Evolutionary conservation across 2,888 invertebrate genomes (phyloP).

Genomic region (Cantharis nigra): DNA sequence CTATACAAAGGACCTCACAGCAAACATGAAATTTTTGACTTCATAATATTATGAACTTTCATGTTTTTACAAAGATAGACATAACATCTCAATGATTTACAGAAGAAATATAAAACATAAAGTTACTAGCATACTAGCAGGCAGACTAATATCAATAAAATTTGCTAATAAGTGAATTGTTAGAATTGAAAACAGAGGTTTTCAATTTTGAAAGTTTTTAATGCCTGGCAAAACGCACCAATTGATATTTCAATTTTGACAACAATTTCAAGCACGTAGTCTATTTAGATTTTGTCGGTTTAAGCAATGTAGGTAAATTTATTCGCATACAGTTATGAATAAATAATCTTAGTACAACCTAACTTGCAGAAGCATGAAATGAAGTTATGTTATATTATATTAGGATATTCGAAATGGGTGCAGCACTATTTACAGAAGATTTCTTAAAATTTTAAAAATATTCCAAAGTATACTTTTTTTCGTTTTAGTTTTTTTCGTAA

Average conservation of each 20-base stretch:
- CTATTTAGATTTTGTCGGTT: constrained; percentile 19
- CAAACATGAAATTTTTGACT: too few relatives aligned
- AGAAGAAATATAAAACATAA: too few relatives aligned
- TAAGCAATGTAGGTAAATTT: constrained; percentile 19
- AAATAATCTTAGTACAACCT: constrained; percentile 11
- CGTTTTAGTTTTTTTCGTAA: too few relatives aligned
- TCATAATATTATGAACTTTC: too few relatives aligned
- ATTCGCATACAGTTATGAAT: constrained; percentile 19
- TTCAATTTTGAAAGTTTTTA: neutral
- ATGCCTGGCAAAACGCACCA: neutral
- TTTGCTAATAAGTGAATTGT: too few relatives aligned
- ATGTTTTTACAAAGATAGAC: too few relatives aligned
- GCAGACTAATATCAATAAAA: too few relatives aligned
- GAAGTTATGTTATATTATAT: neutral
- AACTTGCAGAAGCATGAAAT: constrained; percentile 11
- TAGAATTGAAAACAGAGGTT: neutral
- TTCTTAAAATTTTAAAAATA: neutral
- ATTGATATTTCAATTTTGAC: neutral
- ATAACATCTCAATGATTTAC: too few relatives aligned
- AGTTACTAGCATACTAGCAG: too few relatives aligned
- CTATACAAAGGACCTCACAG: too few relatives aligned
- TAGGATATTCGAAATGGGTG: neutral
- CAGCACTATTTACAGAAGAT: neutral
- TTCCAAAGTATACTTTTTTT: neutral
- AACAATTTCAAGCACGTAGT: constrained; percentile 26